Percentiles rank a stretch among this genome's conserved stretches.
These are phyloP conservation scores for rabbit (Oryctolagus cuniculus) DNA, from an alignment of 2,113 vertebrate species.

Conservation along the genomic window DNA sequence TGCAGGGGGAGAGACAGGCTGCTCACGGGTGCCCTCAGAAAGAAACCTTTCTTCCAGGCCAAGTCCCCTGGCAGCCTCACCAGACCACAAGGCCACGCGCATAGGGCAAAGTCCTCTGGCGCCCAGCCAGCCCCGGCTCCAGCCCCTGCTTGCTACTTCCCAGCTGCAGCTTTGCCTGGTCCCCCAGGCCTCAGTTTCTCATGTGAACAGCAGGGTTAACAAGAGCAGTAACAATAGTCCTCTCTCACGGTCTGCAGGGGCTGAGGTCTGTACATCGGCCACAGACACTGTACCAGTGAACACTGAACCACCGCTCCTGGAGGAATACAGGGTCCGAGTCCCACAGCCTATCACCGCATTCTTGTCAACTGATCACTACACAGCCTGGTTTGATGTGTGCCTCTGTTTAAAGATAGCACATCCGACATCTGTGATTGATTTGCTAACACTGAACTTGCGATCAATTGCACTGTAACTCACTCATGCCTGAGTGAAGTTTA, in stretches of 20 bases:
- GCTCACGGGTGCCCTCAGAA: background rate
- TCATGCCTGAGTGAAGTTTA: background rate
- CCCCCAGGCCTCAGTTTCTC: background rate
- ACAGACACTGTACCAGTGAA: background rate
- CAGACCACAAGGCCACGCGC: slow-evolving; percentile 65
- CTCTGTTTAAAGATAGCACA: background rate
- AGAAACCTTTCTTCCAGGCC: slow-evolving; percentile 59
- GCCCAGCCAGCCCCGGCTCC: background rate
- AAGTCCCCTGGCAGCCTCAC: background rate
- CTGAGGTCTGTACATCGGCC: background rate
- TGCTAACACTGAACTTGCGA: background rate
- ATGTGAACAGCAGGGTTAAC: background rate
- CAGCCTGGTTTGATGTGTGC: background rate
- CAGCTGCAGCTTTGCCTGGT: background rate
- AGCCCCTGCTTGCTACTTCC: background rate
- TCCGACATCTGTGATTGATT: background rate
- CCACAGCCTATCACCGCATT: background rate
- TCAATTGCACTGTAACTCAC: too few relatives aligned
- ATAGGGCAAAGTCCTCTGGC: accelerated
- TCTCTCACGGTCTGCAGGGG: background rate
- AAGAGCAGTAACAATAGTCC: accelerated
- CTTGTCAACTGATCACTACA: background rate
- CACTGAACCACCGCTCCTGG: background rate
- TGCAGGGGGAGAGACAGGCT: background rate
- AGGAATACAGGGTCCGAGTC: background rate